Conservation (phyloP, 2,888 invertebrate genomes). For the Capitulum mitella region DNA sequence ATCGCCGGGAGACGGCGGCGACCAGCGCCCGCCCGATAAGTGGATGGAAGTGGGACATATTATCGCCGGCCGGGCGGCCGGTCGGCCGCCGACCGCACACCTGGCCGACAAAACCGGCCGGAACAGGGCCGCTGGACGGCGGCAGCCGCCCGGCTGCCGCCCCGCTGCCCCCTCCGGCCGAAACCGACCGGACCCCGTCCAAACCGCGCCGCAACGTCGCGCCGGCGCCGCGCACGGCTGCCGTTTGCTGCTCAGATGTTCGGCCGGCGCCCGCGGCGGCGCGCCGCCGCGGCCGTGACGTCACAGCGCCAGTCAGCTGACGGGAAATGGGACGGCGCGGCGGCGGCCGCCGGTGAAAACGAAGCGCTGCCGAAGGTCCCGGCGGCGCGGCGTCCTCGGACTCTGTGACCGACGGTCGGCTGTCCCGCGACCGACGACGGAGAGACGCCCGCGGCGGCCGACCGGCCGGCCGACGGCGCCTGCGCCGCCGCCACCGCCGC, state of each 20-base stretch:
- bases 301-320: slow-evolving; percentile 15
- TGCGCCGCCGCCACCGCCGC: neutral
- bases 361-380: neutral
- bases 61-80: neutral
- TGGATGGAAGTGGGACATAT: slow-evolving; percentile 21
- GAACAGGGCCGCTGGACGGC: neutral
- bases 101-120: neutral
- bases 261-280: neutral
- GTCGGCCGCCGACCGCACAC: neutral
- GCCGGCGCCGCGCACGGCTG: neutral
- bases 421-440: neutral
- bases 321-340: neutral
- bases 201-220: neutral
- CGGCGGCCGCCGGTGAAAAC: neutral
- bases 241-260: neutral
- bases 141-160: neutral
- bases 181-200: neutral
- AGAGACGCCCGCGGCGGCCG: neutral
- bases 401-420: too few species aligned
- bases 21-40: neutral
- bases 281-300: neutral
- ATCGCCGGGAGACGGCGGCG: neutral
- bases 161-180: neutral
- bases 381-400: too few species aligned
- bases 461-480: neutral